Conservation (phyloP, 1,140 invertebrate species). For the Habropoda laboriosa region DNA sequence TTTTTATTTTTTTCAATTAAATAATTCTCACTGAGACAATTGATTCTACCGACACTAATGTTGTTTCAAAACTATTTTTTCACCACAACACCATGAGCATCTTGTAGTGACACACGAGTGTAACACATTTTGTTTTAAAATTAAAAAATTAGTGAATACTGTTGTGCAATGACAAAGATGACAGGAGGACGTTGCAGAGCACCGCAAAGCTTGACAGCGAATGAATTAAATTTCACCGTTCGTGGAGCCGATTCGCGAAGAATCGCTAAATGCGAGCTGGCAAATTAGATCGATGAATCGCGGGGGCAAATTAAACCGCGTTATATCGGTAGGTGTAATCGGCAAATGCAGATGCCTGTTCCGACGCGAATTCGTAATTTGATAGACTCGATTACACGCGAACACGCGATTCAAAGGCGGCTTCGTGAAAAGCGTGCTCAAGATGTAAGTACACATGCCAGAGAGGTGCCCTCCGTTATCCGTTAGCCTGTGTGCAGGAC, state of each 20-base stretch:
- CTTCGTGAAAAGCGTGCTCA: conserved; percentile 14
- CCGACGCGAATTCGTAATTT: conserved; percentile 73
- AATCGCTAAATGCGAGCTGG: conserved; percentile 10
- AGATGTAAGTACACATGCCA: conserved; percentile 17
- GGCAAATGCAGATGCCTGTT: conserved; percentile 70
- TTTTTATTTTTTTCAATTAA: too few relatives aligned
- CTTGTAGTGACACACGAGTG: too few relatives aligned
- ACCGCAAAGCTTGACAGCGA: not conserved
- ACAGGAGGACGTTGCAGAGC: too few relatives aligned
- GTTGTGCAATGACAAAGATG: too few relatives aligned
- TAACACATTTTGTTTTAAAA: too few relatives aligned
- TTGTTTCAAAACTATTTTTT: too few relatives aligned
- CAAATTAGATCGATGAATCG: conserved; percentile 52
- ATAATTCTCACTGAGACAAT: too few relatives aligned
- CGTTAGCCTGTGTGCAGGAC: not conserved
- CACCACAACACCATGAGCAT: too few relatives aligned
- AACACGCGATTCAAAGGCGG: conserved; percentile 65
- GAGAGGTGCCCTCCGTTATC: not conserved
- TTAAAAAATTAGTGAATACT: too few relatives aligned
- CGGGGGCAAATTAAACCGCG: conserved; percentile 46
- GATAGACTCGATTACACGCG: conserved; percentile 68
- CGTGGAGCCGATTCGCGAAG: not conserved
- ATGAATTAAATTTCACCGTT: not conserved
- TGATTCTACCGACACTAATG: too few relatives aligned
- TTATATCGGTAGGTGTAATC: conserved; percentile 66